Evolutionary conservation across 35 echinoderm and acorn worm species (phyloP), one percentile per base, ranked within the genome.

Genomic region (Diadema setosum): DNA sequence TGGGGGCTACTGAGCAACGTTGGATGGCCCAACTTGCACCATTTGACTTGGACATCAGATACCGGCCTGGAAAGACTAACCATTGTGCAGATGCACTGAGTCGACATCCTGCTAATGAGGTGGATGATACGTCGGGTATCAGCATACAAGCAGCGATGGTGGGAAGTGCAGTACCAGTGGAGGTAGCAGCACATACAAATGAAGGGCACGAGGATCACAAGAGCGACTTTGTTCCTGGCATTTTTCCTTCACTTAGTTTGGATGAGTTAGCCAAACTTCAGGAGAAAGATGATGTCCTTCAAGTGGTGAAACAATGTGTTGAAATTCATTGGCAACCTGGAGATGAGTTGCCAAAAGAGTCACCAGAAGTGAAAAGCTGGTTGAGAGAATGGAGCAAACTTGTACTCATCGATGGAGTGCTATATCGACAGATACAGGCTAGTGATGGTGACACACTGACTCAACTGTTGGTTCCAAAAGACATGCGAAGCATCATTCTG

Each of bases 11-110:
- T 0, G 90, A 92, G 37, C 83, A 86, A 21, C 50, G 90, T 3
- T 92, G 90, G 90, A 84, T 81, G 2, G 69, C 90, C 0, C 83
- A 92, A 30, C 84, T 92, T 11, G 90, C 90, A 23, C 32, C n/a
- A n/a, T n/a, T n/a, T n/a, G n/a, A n/a, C n/a, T n/a, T n/a, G n/a
- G n/a, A n/a, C n/a, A n/a, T n/a, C 69, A 58, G 63, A 32, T 87
- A 87, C 42, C 50, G 75, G 45, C 31, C 43, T 17, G 90, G 91
- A 6, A 39, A 52, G 39, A 25, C 45, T 11, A 93, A 93, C 32
- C 35, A 75, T 7, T 87, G 85, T 65, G 90, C 90, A 6, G 90
- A 92, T 81, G 83, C 90, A 1, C 50, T 92, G 25, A 92, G 90
- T 37, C 15, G 90, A 7, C 75, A 50, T 44, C 70, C 81, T 50